Evolutionary conservation across 2,888 invertebrate species (phyloP), one percentile per base, ranked within the genome.

Genomic region (Catonia carolina): DNA sequence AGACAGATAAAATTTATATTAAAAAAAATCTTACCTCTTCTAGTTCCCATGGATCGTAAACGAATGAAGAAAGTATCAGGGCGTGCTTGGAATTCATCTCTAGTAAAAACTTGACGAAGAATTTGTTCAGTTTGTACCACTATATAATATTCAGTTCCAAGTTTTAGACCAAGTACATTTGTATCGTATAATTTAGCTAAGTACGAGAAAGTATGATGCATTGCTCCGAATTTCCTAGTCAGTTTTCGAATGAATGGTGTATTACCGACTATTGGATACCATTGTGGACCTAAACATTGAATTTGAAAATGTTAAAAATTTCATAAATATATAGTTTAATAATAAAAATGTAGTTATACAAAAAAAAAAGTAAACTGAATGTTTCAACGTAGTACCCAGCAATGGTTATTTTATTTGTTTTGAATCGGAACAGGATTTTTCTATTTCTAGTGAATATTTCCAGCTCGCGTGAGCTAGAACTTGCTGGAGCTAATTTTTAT

Each of bases 51-150:
- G 14, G 81, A 81, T 22, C 85, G 73, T 12, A 85, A 67, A 27
- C 78, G 73, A 14, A 80, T 70, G 63, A 85, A 85, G 65, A 83
- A 82, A 59, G 78, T 81, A 67, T 84, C 78, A 0, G 86, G 86
- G 18, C 86, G 72, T 0, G 80, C 83, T 58, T 81, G 79, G 63
- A 77, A 85, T 18, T 79, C 81, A 54, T 83, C 82, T 12, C 73
- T 70, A 0, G 72, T 70, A 47, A 84, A 73, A 2, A 84, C 74
- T 55, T 77, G 72, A 12, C 74, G 75, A 1, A 83, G 73, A 1
- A 75, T 62, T 1, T 76, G 70, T 64, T 75, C 77, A 0, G 79
- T 78, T 20, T 75, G 75, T 1, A 80, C 80, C 0, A 78, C 75
- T 1, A 83, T 74, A 0, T 79, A 73, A 5, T 73, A 69, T 47